Evolutionary conservation across 2,113 vertebrate species (phyloP).

Genomic region (Hoplias malabaricus): DNA sequence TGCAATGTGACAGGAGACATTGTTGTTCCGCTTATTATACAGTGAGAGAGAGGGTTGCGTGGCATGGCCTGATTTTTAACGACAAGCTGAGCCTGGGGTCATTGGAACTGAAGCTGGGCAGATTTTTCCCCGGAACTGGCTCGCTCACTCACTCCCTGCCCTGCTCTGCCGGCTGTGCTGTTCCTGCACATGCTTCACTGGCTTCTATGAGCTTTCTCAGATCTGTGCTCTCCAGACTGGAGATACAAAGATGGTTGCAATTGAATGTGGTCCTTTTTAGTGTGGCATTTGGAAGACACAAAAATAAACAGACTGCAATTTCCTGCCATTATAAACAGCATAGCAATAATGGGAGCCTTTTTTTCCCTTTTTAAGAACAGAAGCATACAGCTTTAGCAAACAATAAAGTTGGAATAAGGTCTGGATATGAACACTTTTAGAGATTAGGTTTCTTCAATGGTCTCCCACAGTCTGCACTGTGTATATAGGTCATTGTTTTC

Average conservation of each 20-base stretch:
- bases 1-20: conserved; percentile 37
- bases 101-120: conserved; percentile 20
- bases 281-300: conserved; percentile 22
- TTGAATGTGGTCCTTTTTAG: neutral
- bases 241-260: neutral
- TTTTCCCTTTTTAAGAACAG: neutral
- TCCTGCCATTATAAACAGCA: neutral
- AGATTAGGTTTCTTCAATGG: conserved; percentile 17
- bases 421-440: neutral
- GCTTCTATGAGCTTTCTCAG: conserved; percentile 5
- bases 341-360: neutral
- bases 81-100: conserved; percentile 49
- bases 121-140: conserved; percentile 21
- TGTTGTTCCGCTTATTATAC: conserved; percentile 35
- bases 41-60: conserved; percentile 26
- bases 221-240: neutral
- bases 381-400: neutral
- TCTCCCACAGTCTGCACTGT: conserved; percentile 14
- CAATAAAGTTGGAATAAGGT: conserved; percentile 3
- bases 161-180: neutral
- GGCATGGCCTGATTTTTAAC: conserved; percentile 50
- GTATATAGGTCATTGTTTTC: conserved; percentile 38
- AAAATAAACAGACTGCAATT: conserved; percentile 34
- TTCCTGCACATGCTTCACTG: conserved; percentile 8
- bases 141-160: neutral